A percentile compares a stretch with the other conserved stretches of the same genome.
Evolutionary conservation across 2,888 invertebrate species (phyloP).

Genomic region (Sussaba pulchella): DNA sequence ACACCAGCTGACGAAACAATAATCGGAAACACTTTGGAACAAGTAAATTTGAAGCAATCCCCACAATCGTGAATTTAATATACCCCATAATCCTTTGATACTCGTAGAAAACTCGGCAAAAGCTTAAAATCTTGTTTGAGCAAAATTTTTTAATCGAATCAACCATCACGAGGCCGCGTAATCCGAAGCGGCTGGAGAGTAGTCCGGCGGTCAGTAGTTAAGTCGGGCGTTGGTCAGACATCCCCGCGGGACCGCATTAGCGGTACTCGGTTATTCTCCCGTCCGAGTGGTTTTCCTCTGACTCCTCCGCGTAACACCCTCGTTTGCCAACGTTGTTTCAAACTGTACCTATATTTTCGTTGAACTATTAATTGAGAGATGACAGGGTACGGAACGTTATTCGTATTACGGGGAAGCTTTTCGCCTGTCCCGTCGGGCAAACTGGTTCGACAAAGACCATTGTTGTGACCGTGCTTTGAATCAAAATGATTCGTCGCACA

Average conservation of each 20-base stretch:
- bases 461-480: neutral
- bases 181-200: constrained; percentile 4
- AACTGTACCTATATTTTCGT: constrained; percentile 22
- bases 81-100: too few relatives aligned
- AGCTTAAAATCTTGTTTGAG: neutral
- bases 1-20: too few relatives aligned
- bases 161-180: neutral
- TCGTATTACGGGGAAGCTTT: neutral
- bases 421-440: neutral
- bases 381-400: constrained; percentile 9
- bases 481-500: constrained; percentile 2
- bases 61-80: too few relatives aligned
- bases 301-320: neutral
- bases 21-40: too few relatives aligned
- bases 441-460: neutral
- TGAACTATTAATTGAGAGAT: constrained; percentile 30
- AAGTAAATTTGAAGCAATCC: too few relatives aligned
- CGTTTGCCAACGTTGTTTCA: constrained; percentile 18
- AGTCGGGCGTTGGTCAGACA: constrained; percentile 29
- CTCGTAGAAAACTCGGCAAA: neutral
- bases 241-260: constrained; percentile 27
- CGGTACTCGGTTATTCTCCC: constrained; percentile 39
- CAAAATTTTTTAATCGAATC: neutral
- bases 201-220: constrained; percentile 18
- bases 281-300: constrained; percentile 9